Evolutionary conservation across 37 sponge, comb jelly and placozoan species (phyloP).

Genomic region (Beroe forskalii): DNA sequence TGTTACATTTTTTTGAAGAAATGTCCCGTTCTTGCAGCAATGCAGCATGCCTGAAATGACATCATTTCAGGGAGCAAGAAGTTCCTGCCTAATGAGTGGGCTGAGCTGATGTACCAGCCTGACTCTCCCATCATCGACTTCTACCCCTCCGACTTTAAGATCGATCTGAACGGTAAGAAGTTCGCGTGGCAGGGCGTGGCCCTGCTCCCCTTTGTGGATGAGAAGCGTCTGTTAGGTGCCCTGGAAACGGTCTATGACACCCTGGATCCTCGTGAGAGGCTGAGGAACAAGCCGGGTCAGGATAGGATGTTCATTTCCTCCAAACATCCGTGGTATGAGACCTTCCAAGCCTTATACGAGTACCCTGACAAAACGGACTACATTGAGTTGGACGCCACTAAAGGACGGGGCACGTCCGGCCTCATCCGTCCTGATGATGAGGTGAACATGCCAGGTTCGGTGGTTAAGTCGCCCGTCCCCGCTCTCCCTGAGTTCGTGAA

Average conservation of each 20-base stretch:
- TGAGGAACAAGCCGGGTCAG: constrained; percentile 65
- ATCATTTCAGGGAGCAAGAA: constrained; percentile 77
- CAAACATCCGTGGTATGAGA: constrained; percentile 67
- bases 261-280: constrained; percentile 72
- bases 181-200: constrained; percentile 99
- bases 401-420: constrained; percentile 28
- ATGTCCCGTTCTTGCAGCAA: no score
- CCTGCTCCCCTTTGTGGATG: constrained; percentile 97
- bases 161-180: constrained; percentile 98
- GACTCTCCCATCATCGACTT: constrained; percentile 98
- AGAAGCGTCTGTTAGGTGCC: constrained; percentile 78
- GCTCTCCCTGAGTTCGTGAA: constrained; percentile 21
- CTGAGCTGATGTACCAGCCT: constrained; percentile 78
- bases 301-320: constrained; percentile 66
- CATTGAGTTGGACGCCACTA: constrained; percentile 27
- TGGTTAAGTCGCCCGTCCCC: constrained; percentile 15
- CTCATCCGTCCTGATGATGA: constrained; percentile 42
- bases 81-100: constrained; percentile 90
- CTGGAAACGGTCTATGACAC: constrained; percentile 78
- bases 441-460: not conserved
- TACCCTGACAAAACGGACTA: constrained; percentile 51
- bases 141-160: constrained; percentile 92
- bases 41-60: no score
- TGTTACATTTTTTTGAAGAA: no score
- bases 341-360: constrained; percentile 63